Evolutionary conservation across 2,797 vertebrate genomes (phyloP).

Genomic region (Poecilia picta): DNA sequence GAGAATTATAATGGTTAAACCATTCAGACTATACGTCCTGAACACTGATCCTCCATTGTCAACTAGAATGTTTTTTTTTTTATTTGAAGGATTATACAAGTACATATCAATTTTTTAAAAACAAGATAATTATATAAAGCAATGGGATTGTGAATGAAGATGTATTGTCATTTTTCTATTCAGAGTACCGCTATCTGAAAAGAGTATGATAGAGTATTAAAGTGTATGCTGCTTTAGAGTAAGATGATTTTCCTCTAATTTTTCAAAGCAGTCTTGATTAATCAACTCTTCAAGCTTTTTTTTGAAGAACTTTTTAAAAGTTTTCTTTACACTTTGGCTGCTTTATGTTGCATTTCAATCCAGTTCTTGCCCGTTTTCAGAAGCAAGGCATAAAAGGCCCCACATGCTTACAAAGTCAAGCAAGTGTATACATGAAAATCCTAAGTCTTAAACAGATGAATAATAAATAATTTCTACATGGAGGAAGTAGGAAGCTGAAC

Average conservation of each 20-base stretch:
- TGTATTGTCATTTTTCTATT: not conserved
- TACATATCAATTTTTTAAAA: slow-evolving; percentile 21
- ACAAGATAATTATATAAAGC: slow-evolving; percentile 19
- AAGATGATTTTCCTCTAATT: not conserved
- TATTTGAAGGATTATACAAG: slow-evolving; percentile 19
- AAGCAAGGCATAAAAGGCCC: not conserved
- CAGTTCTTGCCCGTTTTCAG: not conserved
- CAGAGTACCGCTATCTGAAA: not conserved
- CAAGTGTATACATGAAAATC: not conserved
- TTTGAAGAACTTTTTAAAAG: not conserved
- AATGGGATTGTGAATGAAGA: not conserved
- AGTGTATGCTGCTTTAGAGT: not conserved
- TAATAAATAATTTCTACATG: not conserved
- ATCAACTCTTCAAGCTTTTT: not conserved
- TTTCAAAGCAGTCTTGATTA: not conserved
- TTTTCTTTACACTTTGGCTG: not conserved
- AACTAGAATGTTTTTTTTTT: slow-evolving; percentile 24
- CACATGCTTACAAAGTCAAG: not conserved
- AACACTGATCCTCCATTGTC: slow-evolving; percentile 13
- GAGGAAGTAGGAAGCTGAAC: not conserved
- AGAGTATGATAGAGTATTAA: not conserved
- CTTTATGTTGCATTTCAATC: not conserved
- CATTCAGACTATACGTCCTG: slow-evolving; percentile 25
- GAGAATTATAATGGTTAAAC: slow-evolving; percentile 15
- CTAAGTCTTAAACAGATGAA: not conserved